phyloP scores from a whole-genome alignment of 1,140 invertebrate species.

The Brachionus angularis region DNA sequence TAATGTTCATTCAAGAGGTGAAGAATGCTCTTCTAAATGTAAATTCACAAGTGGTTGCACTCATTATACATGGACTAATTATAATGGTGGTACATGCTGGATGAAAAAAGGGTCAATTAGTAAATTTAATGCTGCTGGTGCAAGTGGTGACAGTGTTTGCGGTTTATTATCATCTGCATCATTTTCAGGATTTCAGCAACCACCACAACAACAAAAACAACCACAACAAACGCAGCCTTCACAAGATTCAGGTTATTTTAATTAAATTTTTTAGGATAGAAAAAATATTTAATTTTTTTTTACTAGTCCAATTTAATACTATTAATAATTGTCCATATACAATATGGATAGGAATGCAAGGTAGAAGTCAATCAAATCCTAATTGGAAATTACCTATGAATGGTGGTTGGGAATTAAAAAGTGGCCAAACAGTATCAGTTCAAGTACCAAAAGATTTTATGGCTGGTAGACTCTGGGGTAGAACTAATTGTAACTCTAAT shows the following conservation, averaged over 20 bases:
- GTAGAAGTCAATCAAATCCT: neutral
- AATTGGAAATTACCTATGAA: slow-evolving; percentile 1
- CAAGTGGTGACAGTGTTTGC: neutral
- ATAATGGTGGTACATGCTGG: slow-evolving; percentile 23
- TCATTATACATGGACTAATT: slow-evolving; percentile 16
- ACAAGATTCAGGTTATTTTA: neutral
- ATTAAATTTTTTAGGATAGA: too few relatives aligned
- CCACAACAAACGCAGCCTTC: too few relatives aligned
- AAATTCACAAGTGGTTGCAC: neutral
- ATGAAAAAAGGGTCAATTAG: neutral
- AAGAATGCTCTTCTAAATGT: neutral
- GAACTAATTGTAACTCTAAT: neutral
- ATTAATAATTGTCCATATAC: neutral
- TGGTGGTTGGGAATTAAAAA: slow-evolving; percentile 15
- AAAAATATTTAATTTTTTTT: neutral
- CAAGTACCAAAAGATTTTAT: slow-evolving; percentile 5
- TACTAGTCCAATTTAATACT: neutral
- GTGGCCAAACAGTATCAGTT: neutral
- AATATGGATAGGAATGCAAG: slow-evolving; percentile 5
- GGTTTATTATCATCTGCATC: too few relatives aligned
- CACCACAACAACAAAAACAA: too few relatives aligned
- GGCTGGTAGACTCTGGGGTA: neutral
- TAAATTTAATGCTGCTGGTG: neutral
- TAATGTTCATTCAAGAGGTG: neutral
- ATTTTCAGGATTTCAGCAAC: too few relatives aligned